Conservation (phyloP, 1,140 invertebrate genomes). For the Euwallacea fornicatus region DNA sequence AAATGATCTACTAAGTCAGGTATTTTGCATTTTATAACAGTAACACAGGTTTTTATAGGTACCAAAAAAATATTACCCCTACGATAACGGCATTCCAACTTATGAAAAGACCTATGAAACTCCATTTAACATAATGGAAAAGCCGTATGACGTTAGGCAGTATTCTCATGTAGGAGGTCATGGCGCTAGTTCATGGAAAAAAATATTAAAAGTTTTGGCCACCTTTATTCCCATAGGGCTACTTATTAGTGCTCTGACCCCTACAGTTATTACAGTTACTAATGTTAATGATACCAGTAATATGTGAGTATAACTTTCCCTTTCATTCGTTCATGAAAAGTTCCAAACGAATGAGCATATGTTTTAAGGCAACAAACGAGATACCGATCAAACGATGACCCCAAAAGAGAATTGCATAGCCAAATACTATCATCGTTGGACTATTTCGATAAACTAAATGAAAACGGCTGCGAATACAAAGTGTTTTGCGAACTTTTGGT, state of each 20-base stretch:
- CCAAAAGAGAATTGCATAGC: slow-evolving; percentile 33
- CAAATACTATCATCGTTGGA: slow-evolving; percentile 41
- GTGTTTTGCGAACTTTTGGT: slow-evolving; percentile 51
- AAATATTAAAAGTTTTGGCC: slow-evolving; percentile 57
- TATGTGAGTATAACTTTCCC: not conserved
- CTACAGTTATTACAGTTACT: slow-evolving; percentile 57
- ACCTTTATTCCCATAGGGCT: slow-evolving; percentile 60
- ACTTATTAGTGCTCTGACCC: slow-evolving; percentile 60
- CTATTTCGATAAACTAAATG: slow-evolving; percentile 42
- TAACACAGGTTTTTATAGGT: slow-evolving; percentile 8
- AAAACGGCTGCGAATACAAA: slow-evolving; percentile 51
- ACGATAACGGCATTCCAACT: not conserved
- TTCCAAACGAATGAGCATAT: not conserved
- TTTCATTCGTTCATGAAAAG: too few relatives aligned
- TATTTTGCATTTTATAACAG: not conserved
- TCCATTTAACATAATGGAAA: slow-evolving; percentile 28
- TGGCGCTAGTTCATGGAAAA: slow-evolving; percentile 54
- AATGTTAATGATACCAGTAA: slow-evolving; percentile 45
- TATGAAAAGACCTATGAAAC: slow-evolving; percentile 23
- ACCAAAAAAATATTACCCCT: slow-evolving; percentile 11
- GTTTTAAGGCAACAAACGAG: slow-evolving; percentile 33
- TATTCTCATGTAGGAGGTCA: slow-evolving; percentile 7
- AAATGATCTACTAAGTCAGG: not conserved
- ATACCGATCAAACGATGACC: slow-evolving; percentile 36
- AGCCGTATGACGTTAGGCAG: slow-evolving; percentile 14